A percentile compares a stretch with the other conserved stretches of the same genome.
phyloP scores from a whole-genome alignment of 2,113 vertebrate genomes.

The Carlito syrichta region DNA sequence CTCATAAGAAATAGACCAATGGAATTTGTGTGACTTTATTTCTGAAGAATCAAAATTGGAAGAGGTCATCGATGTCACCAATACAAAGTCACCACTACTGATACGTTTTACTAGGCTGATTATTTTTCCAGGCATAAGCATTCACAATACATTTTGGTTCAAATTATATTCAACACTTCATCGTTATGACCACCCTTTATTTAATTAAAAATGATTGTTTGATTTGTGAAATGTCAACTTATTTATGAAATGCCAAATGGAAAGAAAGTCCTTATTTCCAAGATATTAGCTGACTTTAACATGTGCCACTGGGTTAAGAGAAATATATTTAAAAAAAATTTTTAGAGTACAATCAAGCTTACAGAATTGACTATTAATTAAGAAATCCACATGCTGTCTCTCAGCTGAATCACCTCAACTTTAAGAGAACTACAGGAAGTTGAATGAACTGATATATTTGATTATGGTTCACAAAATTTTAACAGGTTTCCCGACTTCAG shows the following conservation, averaged over 20 bases:
- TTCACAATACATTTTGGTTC: neutral
- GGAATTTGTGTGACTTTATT: neutral
- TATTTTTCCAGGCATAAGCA: neutral
- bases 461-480: conserved; percentile 34
- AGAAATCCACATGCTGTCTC: neutral
- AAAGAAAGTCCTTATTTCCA: neutral
- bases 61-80: neutral
- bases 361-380: neutral
- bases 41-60: neutral
- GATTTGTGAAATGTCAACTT: neutral
- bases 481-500: neutral
- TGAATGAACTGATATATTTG: conserved; percentile 28
- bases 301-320: neutral
- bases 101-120: neutral
- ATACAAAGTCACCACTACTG: neutral
- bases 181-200: neutral
- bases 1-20: neutral
- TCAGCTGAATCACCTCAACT: neutral
- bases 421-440: neutral
- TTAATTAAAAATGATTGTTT: neutral
- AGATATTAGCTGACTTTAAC: neutral
- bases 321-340: too few relatives aligned
- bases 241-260: neutral
- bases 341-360: neutral
- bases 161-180: neutral